Evolutionary conservation across 1,140 invertebrate species (phyloP).

Genomic region (Camponotus vicinus): DNA sequence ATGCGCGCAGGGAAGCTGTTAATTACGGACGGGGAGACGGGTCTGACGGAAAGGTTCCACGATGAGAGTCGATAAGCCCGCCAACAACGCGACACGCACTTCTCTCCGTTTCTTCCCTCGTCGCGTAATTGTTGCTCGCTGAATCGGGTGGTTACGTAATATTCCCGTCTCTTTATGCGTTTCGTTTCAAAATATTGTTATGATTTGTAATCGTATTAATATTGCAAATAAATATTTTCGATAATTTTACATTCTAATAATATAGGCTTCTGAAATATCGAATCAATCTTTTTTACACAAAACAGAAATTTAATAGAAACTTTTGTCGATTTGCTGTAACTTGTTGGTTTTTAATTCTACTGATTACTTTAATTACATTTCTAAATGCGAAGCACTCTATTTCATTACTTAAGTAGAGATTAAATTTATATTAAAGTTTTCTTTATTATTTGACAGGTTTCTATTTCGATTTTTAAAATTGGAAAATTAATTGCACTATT

Average conservation of each 20-base stretch:
- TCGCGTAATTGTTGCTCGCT: background rate
- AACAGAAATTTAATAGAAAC: constrained; percentile 1
- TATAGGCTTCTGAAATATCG: background rate
- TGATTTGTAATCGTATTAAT: background rate
- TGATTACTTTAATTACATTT: background rate
- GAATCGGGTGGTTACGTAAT: background rate
- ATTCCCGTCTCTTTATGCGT: background rate
- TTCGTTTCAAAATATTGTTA: background rate
- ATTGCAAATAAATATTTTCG: background rate
- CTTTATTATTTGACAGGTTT: too few relatives aligned
- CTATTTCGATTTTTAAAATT: too few relatives aligned
- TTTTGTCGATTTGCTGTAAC: background rate
- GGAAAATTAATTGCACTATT: too few relatives aligned
- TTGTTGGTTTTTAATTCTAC: background rate
- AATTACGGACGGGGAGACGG: constrained; percentile 67
- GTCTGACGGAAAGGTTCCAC: constrained; percentile 58
- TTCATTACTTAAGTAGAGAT: too few relatives aligned
- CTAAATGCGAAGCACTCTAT: background rate
- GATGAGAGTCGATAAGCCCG: constrained; percentile 63
- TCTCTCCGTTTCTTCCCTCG: constrained; percentile 4
- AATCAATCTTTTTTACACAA: background rate
- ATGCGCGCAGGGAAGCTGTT: constrained; percentile 67
- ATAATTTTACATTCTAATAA: background rate
- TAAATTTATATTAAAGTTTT: too few relatives aligned
- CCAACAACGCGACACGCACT: background rate